A percentile compares a stretch with the other conserved stretches of the same genome.
These are phyloP conservation scores for Pachymerium ferrugineum DNA, from an alignment of 2,888 invertebrate species.

Conservation along the genomic window DNA sequence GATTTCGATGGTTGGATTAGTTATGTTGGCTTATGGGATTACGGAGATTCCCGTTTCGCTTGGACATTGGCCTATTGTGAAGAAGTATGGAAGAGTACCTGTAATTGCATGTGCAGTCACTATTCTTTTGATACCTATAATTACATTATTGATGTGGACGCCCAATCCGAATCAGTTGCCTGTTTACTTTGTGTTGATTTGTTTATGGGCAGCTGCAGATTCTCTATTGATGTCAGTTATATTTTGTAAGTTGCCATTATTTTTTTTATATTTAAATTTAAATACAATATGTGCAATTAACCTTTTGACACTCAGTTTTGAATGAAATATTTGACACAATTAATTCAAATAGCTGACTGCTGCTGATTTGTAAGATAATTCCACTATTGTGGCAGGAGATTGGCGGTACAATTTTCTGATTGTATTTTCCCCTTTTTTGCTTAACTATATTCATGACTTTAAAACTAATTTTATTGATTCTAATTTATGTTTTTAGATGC, in stretches of 20 bases:
- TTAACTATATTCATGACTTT: no score
- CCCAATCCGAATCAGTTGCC: not conserved
- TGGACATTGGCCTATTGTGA: not conserved
- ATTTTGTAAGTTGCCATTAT: not conserved
- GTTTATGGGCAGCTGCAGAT: not conserved
- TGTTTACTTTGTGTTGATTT: not conserved
- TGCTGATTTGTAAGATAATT: no score
- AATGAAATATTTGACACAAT: no score
- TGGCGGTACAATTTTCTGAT: no score
- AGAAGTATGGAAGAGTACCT: not conserved
- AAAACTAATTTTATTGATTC: no score
- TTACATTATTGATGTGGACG: not conserved
- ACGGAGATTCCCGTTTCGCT: not conserved
- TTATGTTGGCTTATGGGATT: constrained; percentile 25
- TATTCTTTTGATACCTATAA: not conserved
- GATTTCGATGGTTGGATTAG: not conserved
- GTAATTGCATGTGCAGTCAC: not conserved
- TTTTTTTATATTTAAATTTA: not conserved
- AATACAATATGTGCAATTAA: no score
- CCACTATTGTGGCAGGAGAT: no score
- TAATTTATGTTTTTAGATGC: no score
- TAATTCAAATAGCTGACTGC: no score
- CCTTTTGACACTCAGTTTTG: no score
- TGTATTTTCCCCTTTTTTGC: no score
- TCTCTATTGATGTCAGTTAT: not conserved